Evolutionary conservation across 2,888 invertebrate genomes (phyloP), one percentile per base, ranked within the genome.

Genomic region (Agriopis aurantiaria): DNA sequence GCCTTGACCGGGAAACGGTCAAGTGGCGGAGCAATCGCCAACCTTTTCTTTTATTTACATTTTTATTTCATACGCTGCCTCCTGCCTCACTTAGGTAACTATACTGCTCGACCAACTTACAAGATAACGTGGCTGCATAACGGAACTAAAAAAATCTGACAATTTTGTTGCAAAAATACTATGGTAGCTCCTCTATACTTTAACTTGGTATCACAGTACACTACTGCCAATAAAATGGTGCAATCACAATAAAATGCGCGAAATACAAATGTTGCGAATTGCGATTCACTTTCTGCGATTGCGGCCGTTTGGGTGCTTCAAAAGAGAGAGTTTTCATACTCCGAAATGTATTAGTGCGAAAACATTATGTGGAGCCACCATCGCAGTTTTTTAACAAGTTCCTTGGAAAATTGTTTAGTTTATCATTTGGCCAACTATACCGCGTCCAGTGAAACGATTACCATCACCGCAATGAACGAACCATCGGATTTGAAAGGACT

Each of bases 1-100:
- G 41, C 68, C 68, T 63, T 64, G 68, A 63, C 68, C 68, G 63
- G 45, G 48, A 53, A 59, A 53, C 59, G 41, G 11, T 53, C 11
- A 66, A 52, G 48, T 33, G 56, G 43, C 45, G 11, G 45, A 61
- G 52, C 57, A 58, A 51, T 52, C 17, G 8, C 49, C 49, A 49
- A 60, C 51, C 57, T 68, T 68, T 63, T 46, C 53, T 53, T 63
- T 60, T 43, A 43, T 43, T 61, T 55, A 49, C 41, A 9, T 55
- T 61, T 59, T 65, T 57, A 51, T 33, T 40, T n/a, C 3, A 60
- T n/a, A 3, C 40, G 40, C 49, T 46, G 60, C 14, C 14, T 14
- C 11, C 40, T 49, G 7, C n/a, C 9, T 11, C 2, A 8, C 14
- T 33, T 14, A n/a, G n/a, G n/a, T n/a, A 40, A 14, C 45, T 7